phyloP scores from a whole-genome alignment of 2,113 vertebrate species.

The Sarotherodon lohbergeri region DNA sequence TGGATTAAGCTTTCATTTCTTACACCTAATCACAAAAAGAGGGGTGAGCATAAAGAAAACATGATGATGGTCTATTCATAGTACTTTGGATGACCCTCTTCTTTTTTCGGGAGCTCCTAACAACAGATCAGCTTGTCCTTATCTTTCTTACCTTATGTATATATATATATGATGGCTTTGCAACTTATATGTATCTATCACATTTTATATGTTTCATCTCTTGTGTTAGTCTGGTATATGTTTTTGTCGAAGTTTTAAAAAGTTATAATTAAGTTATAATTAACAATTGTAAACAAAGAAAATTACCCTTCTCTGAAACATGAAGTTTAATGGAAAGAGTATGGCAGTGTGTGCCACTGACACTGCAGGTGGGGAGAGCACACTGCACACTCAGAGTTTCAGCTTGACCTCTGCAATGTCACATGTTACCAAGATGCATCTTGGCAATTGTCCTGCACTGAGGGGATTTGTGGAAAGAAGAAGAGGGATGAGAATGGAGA shows the following conservation, averaged over 20 bases:
- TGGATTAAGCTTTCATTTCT: conserved; percentile 70
- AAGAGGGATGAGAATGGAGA: conserved; percentile 13
- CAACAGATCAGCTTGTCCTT: conserved; percentile 14
- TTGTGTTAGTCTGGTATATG: background rate
- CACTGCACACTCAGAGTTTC: conserved; percentile 20
- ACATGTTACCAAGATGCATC: conserved; percentile 67
- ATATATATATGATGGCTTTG: conserved; percentile 25
- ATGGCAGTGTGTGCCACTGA: conserved; percentile 13
- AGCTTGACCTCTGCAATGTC: conserved; percentile 71
- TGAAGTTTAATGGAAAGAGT: background rate
- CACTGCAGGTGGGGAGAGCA: conserved; percentile 5
- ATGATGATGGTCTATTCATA: conserved; percentile 39
- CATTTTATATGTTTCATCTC: background rate
- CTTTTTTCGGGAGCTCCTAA: background rate
- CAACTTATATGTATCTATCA: background rate
- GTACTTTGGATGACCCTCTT: conserved; percentile 19
- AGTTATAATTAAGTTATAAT: rapidly evolving
- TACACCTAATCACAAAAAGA: conserved; percentile 52
- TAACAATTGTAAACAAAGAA: background rate
- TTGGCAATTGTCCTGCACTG: conserved; percentile 69
- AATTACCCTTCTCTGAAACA: background rate
- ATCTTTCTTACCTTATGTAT: background rate
- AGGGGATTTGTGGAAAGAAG: conserved; percentile 55
- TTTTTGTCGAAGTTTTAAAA: background rate
- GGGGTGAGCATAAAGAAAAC: conserved; percentile 26